Evolutionary conservation across 2,797 vertebrate species (phyloP).

Genomic region (Myiotriccus ornatus): DNA sequence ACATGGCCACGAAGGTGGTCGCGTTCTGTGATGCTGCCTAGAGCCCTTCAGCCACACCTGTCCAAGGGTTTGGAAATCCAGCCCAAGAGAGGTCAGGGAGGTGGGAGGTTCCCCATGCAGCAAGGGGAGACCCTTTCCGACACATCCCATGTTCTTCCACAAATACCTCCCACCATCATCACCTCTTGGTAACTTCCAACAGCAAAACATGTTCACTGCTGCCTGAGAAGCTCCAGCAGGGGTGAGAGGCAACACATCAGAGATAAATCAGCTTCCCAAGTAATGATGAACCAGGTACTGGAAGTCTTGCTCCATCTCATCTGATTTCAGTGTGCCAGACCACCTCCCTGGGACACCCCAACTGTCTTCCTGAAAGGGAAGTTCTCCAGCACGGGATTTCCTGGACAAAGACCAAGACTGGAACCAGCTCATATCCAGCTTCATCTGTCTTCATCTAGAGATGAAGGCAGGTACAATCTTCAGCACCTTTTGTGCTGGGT

Average conservation of each 20-base stretch:
- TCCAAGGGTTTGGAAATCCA: not conserved
- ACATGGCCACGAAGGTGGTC: rapidly evolving
- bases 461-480: not conserved
- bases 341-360: not conserved
- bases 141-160: not conserved
- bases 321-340: not conserved
- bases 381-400: not conserved
- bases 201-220: not conserved
- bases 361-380: not conserved
- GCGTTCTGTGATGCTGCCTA: not conserved
- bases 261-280: not conserved
- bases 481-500: not conserved
- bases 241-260: not conserved
- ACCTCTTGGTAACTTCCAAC: not conserved
- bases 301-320: not conserved
- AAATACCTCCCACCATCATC: not conserved
- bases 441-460: not conserved
- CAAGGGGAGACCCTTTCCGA: not conserved
- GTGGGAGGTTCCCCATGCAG: not conserved
- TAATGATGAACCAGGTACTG: rapidly evolving
- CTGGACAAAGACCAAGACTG: not conserved
- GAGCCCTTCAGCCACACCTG: not conserved
- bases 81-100: not conserved
- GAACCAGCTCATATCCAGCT: not conserved
- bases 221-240: not conserved